Base-by-base conservation (phyloP, 2,888 invertebrate genomes). In the Brachypalpus laphriformis region DNA sequence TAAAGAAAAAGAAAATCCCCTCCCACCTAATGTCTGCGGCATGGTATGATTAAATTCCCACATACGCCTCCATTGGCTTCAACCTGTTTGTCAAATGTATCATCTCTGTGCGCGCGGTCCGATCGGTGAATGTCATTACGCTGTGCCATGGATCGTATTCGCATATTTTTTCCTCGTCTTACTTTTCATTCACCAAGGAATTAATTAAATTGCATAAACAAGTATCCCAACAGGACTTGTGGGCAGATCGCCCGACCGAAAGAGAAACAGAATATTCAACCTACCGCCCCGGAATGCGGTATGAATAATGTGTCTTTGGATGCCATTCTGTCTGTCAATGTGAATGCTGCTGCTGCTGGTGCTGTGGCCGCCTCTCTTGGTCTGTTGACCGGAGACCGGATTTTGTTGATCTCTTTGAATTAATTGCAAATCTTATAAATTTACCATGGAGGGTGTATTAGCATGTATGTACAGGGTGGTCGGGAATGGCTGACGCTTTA, bases 321-420 rank as follows among this genome's bases (percentile, higher is more conserved):
- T 80, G 80, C 80, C 80, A 80, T 80, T 80, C 72, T 72, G 80
- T 80, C 80, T 72, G 72, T 80, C 80, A 80, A 80, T 80, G 80
- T 80, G 57, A 65, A 65, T 72, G 72, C 71, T 65, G 78, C 14
- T 40, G n/a, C 25, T 25, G 25, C 31, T 54, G 70, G 34, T 66
- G 37, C 49, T 28, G 57, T 25, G 45, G 71, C 49, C 59, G 34
- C 20, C 28, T 49, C n/a, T n/a, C 49, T 61, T 37, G 31, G 28
- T 31, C 45, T 61, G 37, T 22, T 45, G 34, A 40, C 42, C 65
- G 47, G 49, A 25, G 57, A 80, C 80, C 57, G 49, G 80, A 66
- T 72, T 80, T 59, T 16, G 63, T 57, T 72, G 72, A 80, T 80
- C 80, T 56, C 80, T 65, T 72, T 72, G 80, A 80, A 80, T 80